Evolutionary conservation across 2,888 invertebrate species (phyloP).

Genomic region (Ornithoptera alexandrae): DNA sequence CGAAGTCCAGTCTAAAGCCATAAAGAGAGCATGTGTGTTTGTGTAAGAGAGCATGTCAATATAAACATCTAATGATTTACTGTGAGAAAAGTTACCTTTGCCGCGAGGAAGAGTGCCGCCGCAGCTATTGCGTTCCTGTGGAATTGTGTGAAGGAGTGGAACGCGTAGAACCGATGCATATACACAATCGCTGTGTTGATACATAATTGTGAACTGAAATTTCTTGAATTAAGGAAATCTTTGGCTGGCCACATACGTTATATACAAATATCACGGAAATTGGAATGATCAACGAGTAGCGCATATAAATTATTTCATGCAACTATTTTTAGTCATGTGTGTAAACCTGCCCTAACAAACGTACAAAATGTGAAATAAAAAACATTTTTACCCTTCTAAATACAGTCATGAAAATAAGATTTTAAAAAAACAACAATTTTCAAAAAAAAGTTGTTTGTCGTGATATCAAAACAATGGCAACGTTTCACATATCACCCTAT

Average conservation of each 20-base stretch:
- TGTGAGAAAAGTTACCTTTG: constrained; percentile 82
- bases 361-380: neutral
- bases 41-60: too few relatives aligned
- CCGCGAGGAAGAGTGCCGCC: constrained; percentile 96
- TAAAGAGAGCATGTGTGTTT: too few relatives aligned
- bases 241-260: neutral
- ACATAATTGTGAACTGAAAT: constrained; percentile 92
- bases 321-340: constrained; percentile 1
- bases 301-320: neutral
- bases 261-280: neutral
- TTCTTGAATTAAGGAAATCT: constrained; percentile 23
- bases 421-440: too few relatives aligned
- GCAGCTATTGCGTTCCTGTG: constrained; percentile 96
- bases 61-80: too few relatives aligned
- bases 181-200: constrained; percentile 99
- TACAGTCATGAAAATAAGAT: too few relatives aligned
- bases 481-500: too few relatives aligned
- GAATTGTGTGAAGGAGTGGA: constrained; percentile 97
- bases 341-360: neutral
- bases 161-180: constrained; percentile 99
- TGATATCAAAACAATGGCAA: too few relatives aligned
- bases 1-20: too few relatives aligned
- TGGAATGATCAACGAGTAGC: neutral
- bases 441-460: too few relatives aligned
- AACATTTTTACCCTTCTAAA: neutral